Base-by-base conservation (phyloP, 2,797 vertebrate species). In the Myotis findleyi region DNA sequence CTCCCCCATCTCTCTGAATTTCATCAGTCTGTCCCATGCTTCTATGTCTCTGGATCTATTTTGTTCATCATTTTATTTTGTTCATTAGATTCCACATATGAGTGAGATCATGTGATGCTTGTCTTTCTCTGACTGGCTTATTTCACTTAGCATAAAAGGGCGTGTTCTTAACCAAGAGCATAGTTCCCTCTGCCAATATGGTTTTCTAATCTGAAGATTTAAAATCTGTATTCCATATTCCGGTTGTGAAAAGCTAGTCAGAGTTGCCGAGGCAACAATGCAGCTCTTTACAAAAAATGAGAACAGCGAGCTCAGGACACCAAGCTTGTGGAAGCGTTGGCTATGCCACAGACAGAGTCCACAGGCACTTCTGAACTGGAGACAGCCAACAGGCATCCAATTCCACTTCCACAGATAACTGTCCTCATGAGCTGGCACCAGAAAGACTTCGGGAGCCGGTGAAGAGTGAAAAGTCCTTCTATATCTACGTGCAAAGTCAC, bases 191-290 rank as follows among this genome's bases (percentile, higher is more conserved):
- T 87, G 85, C 36, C 36, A 36, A 47, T 3, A 23, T 4, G 64
- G n/a, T 38, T 89, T 89, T 71, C 72, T 84, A 73, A 88, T 59
- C 62, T 66, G 91, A 95, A 82, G 68, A 71, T 71, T 68, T 81
- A 71, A 92, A 76, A 79, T 69, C 68, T 87, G 71, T 64, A 86
- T 95, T 57, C 83, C 75, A 21, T 69, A 75, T 53, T 47, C 81
- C 2, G 68, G 83, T 68, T 95, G 57, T 91, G 49, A 91, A 95
- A 95, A 79, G 7, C 66, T 44, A 57, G 25, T 44, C 38, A 49
- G 55, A 69, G 75, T 88, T 90, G 71, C 93, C 62, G 82, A 91
- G 94, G 64, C 83, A 91, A 96, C 88, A 72, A 47, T 23, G 64
- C 8, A 75, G 68, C 59, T n/a, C 27, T 69, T 62, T 44, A 27